Conservation (phyloP, 2,113 vertebrate genomes). For the Silurus meridionalis region DNA sequence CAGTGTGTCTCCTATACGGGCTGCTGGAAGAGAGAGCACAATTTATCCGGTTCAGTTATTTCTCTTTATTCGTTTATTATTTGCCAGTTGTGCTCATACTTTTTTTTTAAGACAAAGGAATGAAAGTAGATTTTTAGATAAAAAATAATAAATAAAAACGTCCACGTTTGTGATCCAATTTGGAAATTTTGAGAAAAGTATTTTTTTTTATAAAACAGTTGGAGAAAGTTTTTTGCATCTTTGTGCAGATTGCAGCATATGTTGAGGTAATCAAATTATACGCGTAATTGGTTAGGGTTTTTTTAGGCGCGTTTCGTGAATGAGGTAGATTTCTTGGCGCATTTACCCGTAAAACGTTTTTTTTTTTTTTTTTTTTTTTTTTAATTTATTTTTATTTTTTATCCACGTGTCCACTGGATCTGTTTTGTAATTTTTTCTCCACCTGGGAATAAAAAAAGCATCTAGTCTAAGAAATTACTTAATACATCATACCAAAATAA, state of each 20-base stretch:
- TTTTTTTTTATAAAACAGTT: neutral
- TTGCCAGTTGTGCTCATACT: neutral
- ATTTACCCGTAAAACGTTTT: neutral
- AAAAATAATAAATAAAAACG: neutral
- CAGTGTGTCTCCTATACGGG: constrained; percentile 40
- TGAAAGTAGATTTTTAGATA: no score
- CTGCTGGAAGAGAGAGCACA: neutral
- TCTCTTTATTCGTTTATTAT: neutral
- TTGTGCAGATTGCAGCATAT: constrained; percentile 5
- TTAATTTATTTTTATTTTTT: neutral
- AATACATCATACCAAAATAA: neutral
- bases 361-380: no score
- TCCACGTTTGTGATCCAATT: neutral
- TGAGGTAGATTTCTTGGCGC: neutral
- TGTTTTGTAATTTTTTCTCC: neutral
- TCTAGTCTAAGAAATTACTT: neutral
- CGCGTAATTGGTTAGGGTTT: constrained; percentile 15
- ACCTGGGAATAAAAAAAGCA: neutral
- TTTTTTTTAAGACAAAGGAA: neutral
- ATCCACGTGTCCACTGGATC: neutral
- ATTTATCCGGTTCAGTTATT: neutral
- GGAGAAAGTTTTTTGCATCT: neutral
- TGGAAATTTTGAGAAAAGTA: neutral
- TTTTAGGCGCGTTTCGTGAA: constrained; percentile 5
- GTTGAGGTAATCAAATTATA: constrained; percentile 34